Conservation (phyloP, 2,113 vertebrate genomes). For the Atlantisia rogersi region DNA sequence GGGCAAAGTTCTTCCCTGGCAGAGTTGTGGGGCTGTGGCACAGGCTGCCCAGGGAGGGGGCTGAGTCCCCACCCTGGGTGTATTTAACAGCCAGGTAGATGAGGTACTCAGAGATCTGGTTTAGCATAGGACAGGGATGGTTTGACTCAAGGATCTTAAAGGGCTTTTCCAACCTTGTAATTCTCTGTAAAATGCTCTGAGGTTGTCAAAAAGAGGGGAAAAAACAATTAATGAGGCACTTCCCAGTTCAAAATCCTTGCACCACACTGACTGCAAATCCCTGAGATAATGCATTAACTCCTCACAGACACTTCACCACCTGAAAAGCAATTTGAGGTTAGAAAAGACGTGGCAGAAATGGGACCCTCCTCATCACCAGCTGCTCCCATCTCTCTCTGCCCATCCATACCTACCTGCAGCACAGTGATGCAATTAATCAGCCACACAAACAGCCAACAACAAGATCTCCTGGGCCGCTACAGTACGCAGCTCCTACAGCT, state of each 20-base stretch:
- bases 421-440: neutral
- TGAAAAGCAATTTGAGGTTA: neutral
- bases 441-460: neutral
- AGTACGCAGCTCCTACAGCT: neutral
- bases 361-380: neutral
- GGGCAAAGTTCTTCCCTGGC: too few relatives aligned
- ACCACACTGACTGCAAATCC: neutral
- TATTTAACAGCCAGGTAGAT: too few relatives aligned
- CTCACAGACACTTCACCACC: neutral
- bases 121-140: too few relatives aligned
- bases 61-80: too few relatives aligned
- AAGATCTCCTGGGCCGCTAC: neutral
- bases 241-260: neutral
- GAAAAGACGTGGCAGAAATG: fast-evolving
- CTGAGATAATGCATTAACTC: neutral
- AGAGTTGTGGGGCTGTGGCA: too few relatives aligned
- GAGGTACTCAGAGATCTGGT: too few relatives aligned
- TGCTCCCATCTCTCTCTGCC: neutral
- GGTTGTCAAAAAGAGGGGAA: neutral
- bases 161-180: too few relatives aligned
- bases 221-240: fast-evolving
- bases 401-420: neutral
- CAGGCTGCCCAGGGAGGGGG: too few relatives aligned
- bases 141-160: too few relatives aligned
- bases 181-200: neutral